These are phyloP conservation scores for Cyclophora albipunctata DNA, from an alignment of 2,888 invertebrate species.

Conservation along the genomic window DNA sequence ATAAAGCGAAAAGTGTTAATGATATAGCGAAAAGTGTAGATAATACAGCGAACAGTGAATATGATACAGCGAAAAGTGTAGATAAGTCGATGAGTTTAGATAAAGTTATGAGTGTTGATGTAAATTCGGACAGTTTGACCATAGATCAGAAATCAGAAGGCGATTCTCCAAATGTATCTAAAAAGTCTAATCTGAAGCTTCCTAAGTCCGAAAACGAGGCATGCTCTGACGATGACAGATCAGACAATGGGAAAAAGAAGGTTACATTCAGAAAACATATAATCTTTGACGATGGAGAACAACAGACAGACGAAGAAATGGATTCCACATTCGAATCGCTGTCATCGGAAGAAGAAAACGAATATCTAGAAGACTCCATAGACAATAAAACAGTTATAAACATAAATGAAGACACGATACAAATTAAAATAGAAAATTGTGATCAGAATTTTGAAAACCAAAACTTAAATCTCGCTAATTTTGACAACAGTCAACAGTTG, in stretches of 20 bases:
- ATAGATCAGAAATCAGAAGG: neutral
- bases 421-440: slow-evolving; percentile 41
- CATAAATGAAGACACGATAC: slow-evolving; percentile 34
- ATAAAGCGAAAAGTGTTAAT: neutral
- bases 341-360: slow-evolving; percentile 49
- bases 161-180: slow-evolving; percentile 43
- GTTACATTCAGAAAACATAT: slow-evolving; percentile 69
- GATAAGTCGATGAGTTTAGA: neutral
- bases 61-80: neutral
- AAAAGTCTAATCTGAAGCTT: slow-evolving; percentile 61
- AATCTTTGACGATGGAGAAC: slow-evolving; percentile 69
- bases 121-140: neutral
- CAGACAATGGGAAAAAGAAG: slow-evolving; percentile 59
- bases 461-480: no score
- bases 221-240: slow-evolving; percentile 63
- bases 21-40: slow-evolving; percentile 13
- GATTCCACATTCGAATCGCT: slow-evolving; percentile 64
- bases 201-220: slow-evolving; percentile 60
- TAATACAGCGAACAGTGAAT: neutral
- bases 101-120: neutral
- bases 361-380: slow-evolving; percentile 51
- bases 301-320: slow-evolving; percentile 62
- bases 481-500: no score
- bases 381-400: slow-evolving; percentile 51
- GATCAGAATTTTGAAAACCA: no score